These are phyloP conservation scores for Calliphora vomitoria DNA, from an alignment of 2,888 invertebrate genomes.

Conservation along the genomic window DNA sequence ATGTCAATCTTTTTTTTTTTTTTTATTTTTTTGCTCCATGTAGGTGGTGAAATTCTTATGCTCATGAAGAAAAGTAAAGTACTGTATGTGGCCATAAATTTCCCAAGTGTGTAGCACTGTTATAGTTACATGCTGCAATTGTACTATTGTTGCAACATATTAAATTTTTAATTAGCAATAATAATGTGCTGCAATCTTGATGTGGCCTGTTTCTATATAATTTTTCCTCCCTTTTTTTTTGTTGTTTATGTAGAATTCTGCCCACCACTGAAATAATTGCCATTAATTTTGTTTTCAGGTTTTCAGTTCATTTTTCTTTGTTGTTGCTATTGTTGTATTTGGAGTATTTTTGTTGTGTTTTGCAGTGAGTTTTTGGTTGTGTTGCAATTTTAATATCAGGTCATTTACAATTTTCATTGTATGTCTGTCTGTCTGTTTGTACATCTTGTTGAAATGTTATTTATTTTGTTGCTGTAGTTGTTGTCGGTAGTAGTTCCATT, in stretches of 20 bases:
- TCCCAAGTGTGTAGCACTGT: background rate
- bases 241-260: background rate
- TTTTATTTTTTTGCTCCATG: background rate
- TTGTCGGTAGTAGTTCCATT: background rate
- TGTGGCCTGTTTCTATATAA: slow-evolving; percentile 39
- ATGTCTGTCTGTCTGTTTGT: slow-evolving; percentile 7
- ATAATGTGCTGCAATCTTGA: slow-evolving; percentile 37
- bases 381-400: slow-evolving; percentile 53
- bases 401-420: slow-evolving; percentile 55
- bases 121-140: background rate
- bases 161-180: slow-evolving; percentile 66
- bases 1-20: background rate
- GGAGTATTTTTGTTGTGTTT: background rate
- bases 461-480: slow-evolving; percentile 12
- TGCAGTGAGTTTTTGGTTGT: background rate
- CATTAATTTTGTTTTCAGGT: slow-evolving; percentile 38
- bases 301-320: slow-evolving; percentile 19
- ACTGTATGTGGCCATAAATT: background rate
- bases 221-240: background rate
- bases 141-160: slow-evolving; percentile 34
- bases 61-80: background rate
- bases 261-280: slow-evolving; percentile 22
- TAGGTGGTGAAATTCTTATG: background rate
- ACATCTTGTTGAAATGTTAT: slow-evolving; percentile 52
- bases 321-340: background rate